A percentile compares a stretch with the other conserved stretches of the same genome.
These are phyloP conservation scores for Dromaius novaehollandiae DNA, from an alignment of 2,113 vertebrate genomes.

Conservation along the genomic window DNA sequence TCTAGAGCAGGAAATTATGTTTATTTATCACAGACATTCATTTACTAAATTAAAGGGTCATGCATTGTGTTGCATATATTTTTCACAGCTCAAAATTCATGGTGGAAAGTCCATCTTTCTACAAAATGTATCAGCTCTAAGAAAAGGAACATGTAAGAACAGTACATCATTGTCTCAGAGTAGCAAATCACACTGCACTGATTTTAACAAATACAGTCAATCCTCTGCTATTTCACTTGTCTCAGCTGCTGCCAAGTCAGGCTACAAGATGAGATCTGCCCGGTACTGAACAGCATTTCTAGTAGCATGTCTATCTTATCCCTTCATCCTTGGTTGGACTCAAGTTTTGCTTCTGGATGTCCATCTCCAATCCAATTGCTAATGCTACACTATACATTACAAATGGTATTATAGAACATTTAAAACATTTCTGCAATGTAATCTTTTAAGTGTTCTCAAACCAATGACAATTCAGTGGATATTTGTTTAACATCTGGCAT, in stretches of 20 bases:
- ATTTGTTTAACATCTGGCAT: not conserved
- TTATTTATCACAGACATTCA: not conserved
- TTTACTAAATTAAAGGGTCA: not conserved
- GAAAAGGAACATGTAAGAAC: not conserved
- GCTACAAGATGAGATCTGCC: constrained; percentile 19
- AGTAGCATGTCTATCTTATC: not conserved
- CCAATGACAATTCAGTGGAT: not conserved
- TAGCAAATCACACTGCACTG: not conserved
- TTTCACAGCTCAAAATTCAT: constrained; percentile 17
- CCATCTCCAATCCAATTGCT: not conserved
- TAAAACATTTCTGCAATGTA: constrained; percentile 2
- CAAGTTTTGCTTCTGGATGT: constrained; percentile 45
- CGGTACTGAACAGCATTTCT: not conserved
- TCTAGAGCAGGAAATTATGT: not conserved
- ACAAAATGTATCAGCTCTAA: not conserved
- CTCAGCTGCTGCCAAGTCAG: not conserved
- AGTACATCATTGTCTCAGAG: not conserved
- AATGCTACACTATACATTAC: not conserved
- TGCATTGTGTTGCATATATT: not conserved
- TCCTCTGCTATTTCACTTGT: not conserved
- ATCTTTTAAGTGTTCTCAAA: constrained; percentile 31
- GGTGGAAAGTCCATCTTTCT: not conserved
- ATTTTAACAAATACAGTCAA: not conserved
- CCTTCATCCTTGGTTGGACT: constrained; percentile 19
- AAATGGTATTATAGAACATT: constrained; percentile 34